Base-by-base conservation (phyloP, 1,140 invertebrate species). In the Drosophila sucinea region DNA sequence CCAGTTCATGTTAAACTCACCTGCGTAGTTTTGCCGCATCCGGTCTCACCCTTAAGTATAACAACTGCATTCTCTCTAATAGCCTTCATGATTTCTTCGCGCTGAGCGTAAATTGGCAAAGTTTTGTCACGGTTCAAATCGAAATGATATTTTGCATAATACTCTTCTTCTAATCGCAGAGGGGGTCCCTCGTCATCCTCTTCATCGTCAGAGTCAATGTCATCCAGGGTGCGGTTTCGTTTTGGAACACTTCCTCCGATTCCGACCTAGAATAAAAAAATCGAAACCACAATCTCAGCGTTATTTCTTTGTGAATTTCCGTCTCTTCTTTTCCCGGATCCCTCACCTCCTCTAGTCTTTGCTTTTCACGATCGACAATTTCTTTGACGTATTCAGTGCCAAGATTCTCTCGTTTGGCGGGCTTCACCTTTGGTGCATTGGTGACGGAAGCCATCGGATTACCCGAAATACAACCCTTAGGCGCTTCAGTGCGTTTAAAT, bases 21-120 rank as follows among this genome's bases (percentile, higher is more conserved):
- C 77, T 98, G 97, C 0, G 97, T 98, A 0, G 97, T 98, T 93
- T 98, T 98, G 1, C 97, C 97, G 67, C 96, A 97, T 6, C 91
- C 91, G 3, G 91, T 92, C 5, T 92, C 90, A 29, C 91, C 91
- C 35, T 91, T 86, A 0, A 92, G 33, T 51, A 92, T 77, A 2
- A 92, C 81, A 4, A 92, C 89, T 0, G 80, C 83, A 72, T 91
- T 72, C 0, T 77, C 67, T 11, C 57, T 69, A 10, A 92, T 89
- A 1, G 75, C 70, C 0, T 51, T 29, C 1, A 92, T 38, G 4
- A 92, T 91, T 30, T 81, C 56, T 6, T 85, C 77, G 0, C 75
- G 74, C 7, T 74, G 74, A 2, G 78, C 77, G 56, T 79, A 80
- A n/a, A 92, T 91, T 1, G 91, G 90, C 33, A 92, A 38, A 11